Percentiles rank a stretch among this genome's conserved stretches.
Evolutionary conservation across 2,113 vertebrate genomes (phyloP).

Genomic region (Corapipo altera): DNA sequence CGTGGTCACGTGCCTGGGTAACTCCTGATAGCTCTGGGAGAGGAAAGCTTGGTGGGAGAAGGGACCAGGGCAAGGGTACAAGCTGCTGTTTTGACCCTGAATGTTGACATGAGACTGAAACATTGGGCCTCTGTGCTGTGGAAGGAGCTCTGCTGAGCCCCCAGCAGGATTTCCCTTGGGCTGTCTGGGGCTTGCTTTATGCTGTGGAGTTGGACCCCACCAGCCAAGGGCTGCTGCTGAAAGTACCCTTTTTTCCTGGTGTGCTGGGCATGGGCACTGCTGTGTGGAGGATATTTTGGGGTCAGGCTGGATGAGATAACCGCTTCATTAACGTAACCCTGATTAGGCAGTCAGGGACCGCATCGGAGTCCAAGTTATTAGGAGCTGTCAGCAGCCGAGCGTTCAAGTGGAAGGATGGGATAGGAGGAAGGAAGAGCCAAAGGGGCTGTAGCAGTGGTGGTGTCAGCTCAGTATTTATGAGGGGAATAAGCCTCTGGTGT

Average conservation of each 20-base stretch:
- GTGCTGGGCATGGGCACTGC: neutral
- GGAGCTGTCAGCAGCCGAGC: slow-evolving; percentile 56
- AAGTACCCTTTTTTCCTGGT: neutral
- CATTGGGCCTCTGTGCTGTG: neutral
- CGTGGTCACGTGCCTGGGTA: neutral
- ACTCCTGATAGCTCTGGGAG: neutral
- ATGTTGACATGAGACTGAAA: neutral
- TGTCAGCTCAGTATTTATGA: slow-evolving; percentile 60
- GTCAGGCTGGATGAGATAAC: slow-evolving; percentile 23
- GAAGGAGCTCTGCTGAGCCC: neutral
- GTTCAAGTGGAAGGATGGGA: slow-evolving; percentile 44
- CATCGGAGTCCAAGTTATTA: slow-evolving; percentile 38
- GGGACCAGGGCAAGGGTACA: neutral
- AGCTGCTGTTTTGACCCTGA: neutral
- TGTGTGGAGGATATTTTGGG: neutral
- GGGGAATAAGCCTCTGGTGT: slow-evolving; percentile 43
- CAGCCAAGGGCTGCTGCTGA: neutral
- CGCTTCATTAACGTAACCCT: slow-evolving; percentile 35
- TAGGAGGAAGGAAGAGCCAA: slow-evolving; percentile 54
- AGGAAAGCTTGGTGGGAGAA: neutral
- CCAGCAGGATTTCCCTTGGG: neutral
- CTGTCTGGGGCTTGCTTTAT: neutral
- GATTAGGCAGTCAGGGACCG: slow-evolving; percentile 24
- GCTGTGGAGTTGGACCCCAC: neutral
- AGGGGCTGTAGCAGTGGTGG: slow-evolving; percentile 22